phyloP scores from a whole-genome alignment of 30 jellyfish, hydroid and myxozoan species.

The Aurelia coerulea region DNA sequence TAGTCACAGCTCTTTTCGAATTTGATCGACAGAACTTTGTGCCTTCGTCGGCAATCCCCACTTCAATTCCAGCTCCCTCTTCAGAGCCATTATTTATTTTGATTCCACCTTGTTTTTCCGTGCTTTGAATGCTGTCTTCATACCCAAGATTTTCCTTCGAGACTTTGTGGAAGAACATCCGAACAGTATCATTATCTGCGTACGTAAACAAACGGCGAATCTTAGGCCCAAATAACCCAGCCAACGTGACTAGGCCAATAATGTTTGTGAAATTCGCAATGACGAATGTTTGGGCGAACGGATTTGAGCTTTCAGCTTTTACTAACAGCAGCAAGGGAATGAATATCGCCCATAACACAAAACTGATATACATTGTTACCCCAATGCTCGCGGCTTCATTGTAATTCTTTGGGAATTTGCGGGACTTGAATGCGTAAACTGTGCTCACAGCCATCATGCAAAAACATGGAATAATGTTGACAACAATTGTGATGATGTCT shows the following conservation, averaged over 20 bases:
- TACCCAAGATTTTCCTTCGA: too few relatives aligned
- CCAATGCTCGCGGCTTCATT: constrained; percentile 59
- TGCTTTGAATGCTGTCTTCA: too few relatives aligned
- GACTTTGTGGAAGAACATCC: too few relatives aligned
- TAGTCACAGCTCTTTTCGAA: too few relatives aligned
- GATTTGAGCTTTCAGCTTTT: constrained; percentile 14
- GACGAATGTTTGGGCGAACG: constrained; percentile 30
- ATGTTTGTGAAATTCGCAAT: constrained; percentile 44
- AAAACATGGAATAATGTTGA: constrained; percentile 43
- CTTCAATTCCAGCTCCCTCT: too few relatives aligned
- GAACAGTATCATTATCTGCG: too few relatives aligned
- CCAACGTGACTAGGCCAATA: constrained; percentile 10
- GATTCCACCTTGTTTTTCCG: too few relatives aligned
- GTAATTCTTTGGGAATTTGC: constrained; percentile 67
- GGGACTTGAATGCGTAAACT: constrained; percentile 57
- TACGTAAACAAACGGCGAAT: constrained; percentile 3
- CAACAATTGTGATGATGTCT: constrained; percentile 6
- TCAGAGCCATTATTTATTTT: too few relatives aligned
- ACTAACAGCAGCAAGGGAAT: constrained; percentile 43
- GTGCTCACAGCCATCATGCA: constrained; percentile 55
- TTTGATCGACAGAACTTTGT: too few relatives aligned
- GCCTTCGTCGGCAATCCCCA: too few relatives aligned
- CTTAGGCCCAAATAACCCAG: constrained; percentile 29
- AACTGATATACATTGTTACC: constrained; percentile 50
- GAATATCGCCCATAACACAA: constrained; percentile 61